Percentiles rank a stretch among this genome's conserved stretches.
Evolutionary conservation across 2,888 invertebrate species (phyloP).

Genomic region (Incurvaria masculella): DNA sequence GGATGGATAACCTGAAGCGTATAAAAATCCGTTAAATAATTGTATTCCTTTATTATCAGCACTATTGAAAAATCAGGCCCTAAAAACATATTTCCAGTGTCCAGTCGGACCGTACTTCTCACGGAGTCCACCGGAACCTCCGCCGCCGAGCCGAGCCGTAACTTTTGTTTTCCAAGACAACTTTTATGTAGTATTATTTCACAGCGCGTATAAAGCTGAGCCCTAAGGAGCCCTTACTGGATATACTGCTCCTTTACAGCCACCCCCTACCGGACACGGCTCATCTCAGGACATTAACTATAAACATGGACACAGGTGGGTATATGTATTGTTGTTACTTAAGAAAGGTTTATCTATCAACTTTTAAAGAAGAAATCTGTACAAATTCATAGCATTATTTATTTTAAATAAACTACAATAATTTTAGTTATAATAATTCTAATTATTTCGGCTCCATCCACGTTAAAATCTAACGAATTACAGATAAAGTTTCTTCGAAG

Average conservation of each 20-base stretch:
- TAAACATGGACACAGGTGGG: background rate
- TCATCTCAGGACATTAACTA: conserved; percentile 32
- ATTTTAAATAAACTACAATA: too few species aligned
- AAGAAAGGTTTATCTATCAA: too few species aligned
- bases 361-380: too few species aligned
- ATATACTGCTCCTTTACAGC: conserved; percentile 29
- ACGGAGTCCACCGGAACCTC: too few species aligned
- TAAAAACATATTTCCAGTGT: background rate
- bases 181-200: conserved; percentile 58
- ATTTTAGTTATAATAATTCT: too few species aligned
- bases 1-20: conserved; percentile 13
- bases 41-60: conserved; percentile 8
- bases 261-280: conserved; percentile 25
- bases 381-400: too few species aligned
- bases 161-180: conserved; percentile 21
- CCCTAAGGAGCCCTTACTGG: conserved; percentile 20
- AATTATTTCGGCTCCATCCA: too few species aligned
- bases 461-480: too few species aligned
- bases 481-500: too few species aligned
- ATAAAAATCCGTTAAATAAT: conserved; percentile 1
- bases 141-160: background rate
- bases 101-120: too few species aligned
- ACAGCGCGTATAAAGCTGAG: conserved; percentile 51
- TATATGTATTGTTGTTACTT: too few species aligned
- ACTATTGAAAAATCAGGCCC: conserved; percentile 6